These are phyloP conservation scores for Disparrhopalites patrizii DNA, from an alignment of 2,888 invertebrate genomes.

Conservation along the genomic window DNA sequence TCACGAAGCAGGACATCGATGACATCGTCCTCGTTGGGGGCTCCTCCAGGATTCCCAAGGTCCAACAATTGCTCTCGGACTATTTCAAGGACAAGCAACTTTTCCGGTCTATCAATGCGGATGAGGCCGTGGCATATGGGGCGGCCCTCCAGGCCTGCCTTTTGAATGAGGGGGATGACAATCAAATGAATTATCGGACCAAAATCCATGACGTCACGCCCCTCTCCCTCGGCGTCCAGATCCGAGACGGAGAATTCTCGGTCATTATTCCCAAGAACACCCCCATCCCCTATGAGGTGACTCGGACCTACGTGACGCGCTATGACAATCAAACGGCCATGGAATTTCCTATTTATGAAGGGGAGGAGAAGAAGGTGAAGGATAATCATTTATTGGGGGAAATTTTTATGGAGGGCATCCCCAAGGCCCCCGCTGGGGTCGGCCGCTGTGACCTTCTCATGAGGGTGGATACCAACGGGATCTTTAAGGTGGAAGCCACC, in stretches of 20 bases:
- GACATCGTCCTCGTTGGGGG: conserved; percentile 39
- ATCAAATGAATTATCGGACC: not conserved
- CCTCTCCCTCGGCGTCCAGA: conserved; percentile 24
- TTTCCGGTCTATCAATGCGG: not conserved
- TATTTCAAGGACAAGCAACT: conserved; percentile 21
- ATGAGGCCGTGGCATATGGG: conserved; percentile 26
- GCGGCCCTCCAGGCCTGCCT: conserved; percentile 30
- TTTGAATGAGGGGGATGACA: conserved; percentile 15
- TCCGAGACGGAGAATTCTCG: not conserved
- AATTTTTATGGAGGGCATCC: not conserved
- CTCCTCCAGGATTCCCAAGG: conserved; percentile 26
- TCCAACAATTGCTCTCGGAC: conserved; percentile 21
- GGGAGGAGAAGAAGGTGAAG: conserved; percentile 11
- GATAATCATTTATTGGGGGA: conserved; percentile 19
- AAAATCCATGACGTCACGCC: conserved; percentile 25
- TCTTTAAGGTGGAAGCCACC: conserved; percentile 4
- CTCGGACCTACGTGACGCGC: not conserved
- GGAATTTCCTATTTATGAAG: conserved; percentile 16
- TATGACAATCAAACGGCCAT: conserved; percentile 6
- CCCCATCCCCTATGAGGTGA: conserved; percentile 10
- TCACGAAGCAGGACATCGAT: conserved; percentile 26
- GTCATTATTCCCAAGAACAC: conserved; percentile 27
- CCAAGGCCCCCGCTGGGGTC: not conserved
- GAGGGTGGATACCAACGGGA: conserved; percentile 3
- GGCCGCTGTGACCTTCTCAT: conserved; percentile 1